Percentiles rank a stretch among this genome's conserved stretches.
Conservation (phyloP, 2,797 vertebrate genomes). For the Spondyliosoma cantharus region DNA sequence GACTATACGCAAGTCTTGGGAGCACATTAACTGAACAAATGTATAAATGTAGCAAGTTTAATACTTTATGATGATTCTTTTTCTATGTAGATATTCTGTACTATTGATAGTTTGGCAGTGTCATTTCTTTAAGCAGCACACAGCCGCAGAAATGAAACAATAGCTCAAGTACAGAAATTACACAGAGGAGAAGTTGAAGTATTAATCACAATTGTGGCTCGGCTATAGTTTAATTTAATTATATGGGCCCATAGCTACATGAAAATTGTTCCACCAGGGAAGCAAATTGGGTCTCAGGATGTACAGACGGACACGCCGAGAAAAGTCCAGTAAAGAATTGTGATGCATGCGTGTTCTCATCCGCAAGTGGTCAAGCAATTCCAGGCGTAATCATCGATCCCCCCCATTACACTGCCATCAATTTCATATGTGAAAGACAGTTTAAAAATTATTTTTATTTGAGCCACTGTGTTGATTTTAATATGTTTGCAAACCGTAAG, state of each 20-base stretch:
- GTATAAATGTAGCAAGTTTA: slow-evolving; percentile 28
- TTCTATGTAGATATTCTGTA: slow-evolving; percentile 23
- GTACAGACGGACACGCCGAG: slow-evolving; percentile 36
- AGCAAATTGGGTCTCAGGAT: slow-evolving; percentile 45
- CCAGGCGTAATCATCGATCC: no score
- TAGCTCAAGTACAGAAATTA: slow-evolving; percentile 59
- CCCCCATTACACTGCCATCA: no score
- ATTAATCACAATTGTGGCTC: slow-evolving; percentile 64
- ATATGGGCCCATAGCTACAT: slow-evolving; percentile 62
- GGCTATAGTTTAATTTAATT: slow-evolving; percentile 74
- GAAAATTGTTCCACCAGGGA: slow-evolving; percentile 57
- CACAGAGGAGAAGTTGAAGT: slow-evolving; percentile 49
- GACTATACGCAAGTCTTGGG: slow-evolving; percentile 11
- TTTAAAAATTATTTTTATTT: no score
- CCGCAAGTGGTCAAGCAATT: not conserved
- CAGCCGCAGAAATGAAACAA: slow-evolving; percentile 62
- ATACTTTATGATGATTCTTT: slow-evolving; percentile 32
- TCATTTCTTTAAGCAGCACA: slow-evolving; percentile 43
- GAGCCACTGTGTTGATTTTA: no score
- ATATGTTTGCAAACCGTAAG: no score
- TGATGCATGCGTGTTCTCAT: slow-evolving; percentile 29
- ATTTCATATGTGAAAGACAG: no score
- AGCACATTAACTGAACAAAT: slow-evolving; percentile 36
- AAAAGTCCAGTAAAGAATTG: slow-evolving; percentile 47
- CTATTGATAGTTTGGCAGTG: slow-evolving; percentile 33